Conservation (phyloP, 92 coral and sea anemone species). For the Bergia puertoricense region DNA sequence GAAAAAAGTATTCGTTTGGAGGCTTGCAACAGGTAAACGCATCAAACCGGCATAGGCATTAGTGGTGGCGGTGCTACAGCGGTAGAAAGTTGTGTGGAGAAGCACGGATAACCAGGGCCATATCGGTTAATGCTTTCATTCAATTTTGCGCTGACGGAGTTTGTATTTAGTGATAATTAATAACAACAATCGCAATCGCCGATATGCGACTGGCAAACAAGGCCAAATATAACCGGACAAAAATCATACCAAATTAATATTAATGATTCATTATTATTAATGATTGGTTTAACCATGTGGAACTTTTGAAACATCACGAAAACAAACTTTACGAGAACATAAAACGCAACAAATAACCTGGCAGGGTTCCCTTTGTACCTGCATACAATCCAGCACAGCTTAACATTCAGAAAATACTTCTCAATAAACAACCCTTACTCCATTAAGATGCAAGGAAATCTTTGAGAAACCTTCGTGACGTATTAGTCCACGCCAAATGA, state of each 20-base stretch:
- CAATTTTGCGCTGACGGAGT: background rate
- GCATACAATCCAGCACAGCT: no score
- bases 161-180: background rate
- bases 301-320: no score
- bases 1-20: background rate
- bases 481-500: no score
- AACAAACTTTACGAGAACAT: no score
- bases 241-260: background rate
- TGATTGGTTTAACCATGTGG: background rate
- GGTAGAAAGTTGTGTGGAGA: no score
- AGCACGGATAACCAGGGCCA: background rate
- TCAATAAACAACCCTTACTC: no score
- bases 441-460: no score
- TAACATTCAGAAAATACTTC: no score
- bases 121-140: background rate
- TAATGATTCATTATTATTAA: background rate
- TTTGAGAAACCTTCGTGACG: no score
- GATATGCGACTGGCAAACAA: conserved; percentile 2
- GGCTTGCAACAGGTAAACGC: conserved; percentile 27
- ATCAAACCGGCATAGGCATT: conserved; percentile 1
- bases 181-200: background rate
- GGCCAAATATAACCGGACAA: background rate
- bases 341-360: no score
- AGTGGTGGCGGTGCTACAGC: no score
- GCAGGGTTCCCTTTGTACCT: no score